Conservation (phyloP, 2,113 vertebrate genomes). For the Beaufortia kweichowensis region DNA sequence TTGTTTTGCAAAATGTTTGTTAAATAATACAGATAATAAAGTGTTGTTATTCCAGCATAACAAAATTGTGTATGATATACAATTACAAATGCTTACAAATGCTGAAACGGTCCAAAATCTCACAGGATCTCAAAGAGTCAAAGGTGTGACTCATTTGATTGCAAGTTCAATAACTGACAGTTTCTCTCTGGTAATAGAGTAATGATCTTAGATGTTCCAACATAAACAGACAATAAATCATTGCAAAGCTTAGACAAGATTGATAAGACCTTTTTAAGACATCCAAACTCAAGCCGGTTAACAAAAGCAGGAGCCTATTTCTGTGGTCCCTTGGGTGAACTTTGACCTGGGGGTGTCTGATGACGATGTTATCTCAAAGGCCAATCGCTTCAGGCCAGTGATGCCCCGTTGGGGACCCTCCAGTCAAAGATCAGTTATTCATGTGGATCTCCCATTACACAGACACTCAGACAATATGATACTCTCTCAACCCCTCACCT, state of each 20-base stretch:
- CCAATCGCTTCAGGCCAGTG: conserved; percentile 63
- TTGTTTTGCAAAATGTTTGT: too few species aligned
- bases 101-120: background rate
- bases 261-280: conserved; percentile 30
- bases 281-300: conserved; percentile 32
- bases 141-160: background rate
- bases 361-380: conserved; percentile 70
- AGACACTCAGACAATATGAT: conserved; percentile 65
- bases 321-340: conserved; percentile 58
- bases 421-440: conserved; percentile 69
- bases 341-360: conserved; percentile 53
- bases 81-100: background rate
- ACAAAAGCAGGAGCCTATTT: conserved; percentile 31
- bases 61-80: too few species aligned
- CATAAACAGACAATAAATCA: conserved; percentile 40
- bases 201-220: conserved; percentile 27
- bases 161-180: conserved; percentile 22
- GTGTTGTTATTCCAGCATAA: too few species aligned
- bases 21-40: too few species aligned
- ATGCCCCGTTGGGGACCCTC: conserved; percentile 62
- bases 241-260: conserved; percentile 23
- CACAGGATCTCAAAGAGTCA: background rate
- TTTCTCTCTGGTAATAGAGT: background rate
- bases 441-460: conserved; percentile 61
- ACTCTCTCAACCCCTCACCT: conserved; percentile 52